Evolutionary conservation across 2,888 invertebrate species (phyloP), one percentile per base, ranked within the genome.

Genomic region (Pyrocoelia pectoralis): DNA sequence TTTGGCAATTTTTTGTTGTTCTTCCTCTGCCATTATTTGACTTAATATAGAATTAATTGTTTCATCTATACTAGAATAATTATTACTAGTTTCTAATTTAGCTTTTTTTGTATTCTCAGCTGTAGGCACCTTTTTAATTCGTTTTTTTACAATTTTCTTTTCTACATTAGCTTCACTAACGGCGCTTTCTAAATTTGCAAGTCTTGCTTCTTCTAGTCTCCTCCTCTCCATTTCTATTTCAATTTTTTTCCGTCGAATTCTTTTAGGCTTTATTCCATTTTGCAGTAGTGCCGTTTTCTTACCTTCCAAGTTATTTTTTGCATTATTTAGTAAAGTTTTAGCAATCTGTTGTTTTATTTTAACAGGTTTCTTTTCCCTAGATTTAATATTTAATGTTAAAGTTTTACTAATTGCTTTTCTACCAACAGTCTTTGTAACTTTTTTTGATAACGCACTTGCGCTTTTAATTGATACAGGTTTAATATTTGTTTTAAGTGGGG

Each of bases 131-230:
- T 60, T 68, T 62, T 62, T 70, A 41, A 56, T 52, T 28, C 59
- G 62, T 59, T 68, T 66, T 50, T 72, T 73, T 46, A 65, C 63
- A 24, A 58, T 33, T 57, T 71, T 72, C 15, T 71, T 72, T 4
- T 67, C 65, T 17, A 48, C n/a, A 29, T 66, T 76, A 54, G 73
- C 75, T 15, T 75, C 74, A 33, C 33, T 33, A n/a, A 33, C n/a
- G 14, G 72, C 1, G 79, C 76, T 51, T 74, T 74, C 46, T 79
- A 76, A 9, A 78, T 77, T 70, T 80, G 78, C 46, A 79, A 67
- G 51, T 77, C 76, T n/a, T 78, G 79, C 2, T 77, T 76, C 29
- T 61, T 61, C 40, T 72, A 68, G 28, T 68, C 67, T 2, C 40
- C 15, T 18, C n/a, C 67, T 65, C 58, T 67, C 66, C 17, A 67